Conservation (phyloP, 2,113 vertebrate genomes). For the Phrynosoma platyrhinos region DNA sequence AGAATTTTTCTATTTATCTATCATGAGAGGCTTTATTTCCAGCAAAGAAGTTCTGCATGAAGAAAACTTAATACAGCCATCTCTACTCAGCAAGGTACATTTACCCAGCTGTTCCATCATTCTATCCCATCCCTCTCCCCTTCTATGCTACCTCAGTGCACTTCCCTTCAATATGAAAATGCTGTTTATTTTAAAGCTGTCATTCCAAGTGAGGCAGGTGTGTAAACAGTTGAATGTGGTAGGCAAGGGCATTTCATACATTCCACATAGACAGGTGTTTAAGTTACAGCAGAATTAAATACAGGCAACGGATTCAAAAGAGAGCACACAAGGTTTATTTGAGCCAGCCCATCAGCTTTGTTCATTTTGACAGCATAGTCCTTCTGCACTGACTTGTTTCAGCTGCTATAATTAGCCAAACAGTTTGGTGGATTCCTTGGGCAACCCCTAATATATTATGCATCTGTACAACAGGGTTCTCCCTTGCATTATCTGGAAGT, state of each 20-base stretch:
- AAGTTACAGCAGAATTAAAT: conserved; percentile 79
- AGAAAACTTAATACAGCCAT: not conserved
- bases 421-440: conserved; percentile 49
- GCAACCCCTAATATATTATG: conserved; percentile 29
- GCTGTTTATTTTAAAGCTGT: conserved; percentile 72
- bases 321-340: conserved; percentile 35
- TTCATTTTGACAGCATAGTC: conserved; percentile 56
- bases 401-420: conserved; percentile 59
- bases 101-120: conserved; percentile 36
- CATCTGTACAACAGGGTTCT: not conserved
- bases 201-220: conserved; percentile 75
- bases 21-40: not conserved
- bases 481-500: conserved; percentile 21
- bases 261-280: conserved; percentile 85
- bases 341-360: conserved; percentile 60
- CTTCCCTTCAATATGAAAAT: conserved; percentile 56
- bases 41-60: not conserved
- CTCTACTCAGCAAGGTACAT: conserved; percentile 17
- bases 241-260: conserved; percentile 75
- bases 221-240: conserved; percentile 71
- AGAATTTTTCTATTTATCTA: not conserved
- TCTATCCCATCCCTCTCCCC: conserved; percentile 14
- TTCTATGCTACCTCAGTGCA: conserved; percentile 36
- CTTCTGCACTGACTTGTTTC: conserved; percentile 35
- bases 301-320: conserved; percentile 68